Evolutionary conservation across 2,113 vertebrate species (phyloP).

Genomic region (Myrmophylax atrothorax): DNA sequence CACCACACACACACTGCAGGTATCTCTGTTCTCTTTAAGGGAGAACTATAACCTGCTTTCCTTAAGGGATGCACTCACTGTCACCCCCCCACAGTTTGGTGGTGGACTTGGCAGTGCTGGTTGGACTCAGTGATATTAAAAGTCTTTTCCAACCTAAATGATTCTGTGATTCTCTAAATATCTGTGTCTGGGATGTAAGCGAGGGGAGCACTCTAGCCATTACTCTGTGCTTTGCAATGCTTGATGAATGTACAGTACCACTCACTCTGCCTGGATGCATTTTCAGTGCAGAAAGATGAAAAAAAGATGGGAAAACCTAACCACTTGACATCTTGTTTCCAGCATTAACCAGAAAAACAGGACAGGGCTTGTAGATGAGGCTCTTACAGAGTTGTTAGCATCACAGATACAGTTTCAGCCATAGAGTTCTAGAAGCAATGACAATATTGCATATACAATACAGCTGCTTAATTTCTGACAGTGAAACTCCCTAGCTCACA

Average conservation of each 20-base stretch:
- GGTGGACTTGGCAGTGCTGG: background rate
- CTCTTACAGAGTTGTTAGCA: background rate
- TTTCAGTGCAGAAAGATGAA: background rate
- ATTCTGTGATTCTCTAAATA: background rate
- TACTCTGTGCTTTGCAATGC: background rate
- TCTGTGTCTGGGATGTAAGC: background rate
- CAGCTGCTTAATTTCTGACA: background rate
- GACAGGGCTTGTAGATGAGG: background rate
- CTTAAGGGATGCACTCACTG: too few relatives aligned
- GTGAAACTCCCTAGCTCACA: background rate
- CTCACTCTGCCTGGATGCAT: background rate
- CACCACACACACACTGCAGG: too few relatives aligned
- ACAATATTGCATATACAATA: background rate
- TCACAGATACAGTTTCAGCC: background rate
- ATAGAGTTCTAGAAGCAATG: background rate
- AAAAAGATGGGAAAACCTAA: background rate
- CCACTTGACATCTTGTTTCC: background rate
- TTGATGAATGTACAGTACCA: background rate
- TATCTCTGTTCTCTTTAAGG: too few relatives aligned
- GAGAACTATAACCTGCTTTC: too few relatives aligned
- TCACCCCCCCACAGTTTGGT: too few relatives aligned
- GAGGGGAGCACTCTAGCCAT: background rate
- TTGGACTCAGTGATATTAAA: background rate
- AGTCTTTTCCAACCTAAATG: background rate
- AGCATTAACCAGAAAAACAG: background rate